Evolutionary conservation across 2,113 vertebrate species (phyloP).

Genomic region (Aleadryas rufinucha): DNA sequence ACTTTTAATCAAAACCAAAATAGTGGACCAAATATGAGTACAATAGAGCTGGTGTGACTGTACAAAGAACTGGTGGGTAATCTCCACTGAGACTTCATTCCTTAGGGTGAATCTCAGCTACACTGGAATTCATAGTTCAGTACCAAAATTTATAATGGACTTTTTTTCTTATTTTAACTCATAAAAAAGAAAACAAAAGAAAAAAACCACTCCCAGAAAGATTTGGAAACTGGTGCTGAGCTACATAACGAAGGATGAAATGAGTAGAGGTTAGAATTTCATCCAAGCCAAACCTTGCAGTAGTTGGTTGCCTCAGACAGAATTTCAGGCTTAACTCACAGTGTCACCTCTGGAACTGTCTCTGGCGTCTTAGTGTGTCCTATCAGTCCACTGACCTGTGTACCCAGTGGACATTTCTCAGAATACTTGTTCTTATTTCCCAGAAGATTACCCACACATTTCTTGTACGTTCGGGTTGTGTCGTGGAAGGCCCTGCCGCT

Average conservation of each 20-base stretch:
- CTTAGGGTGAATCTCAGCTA: background rate
- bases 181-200: background rate
- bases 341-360: background rate
- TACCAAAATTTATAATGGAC: background rate
- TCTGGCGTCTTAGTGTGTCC: background rate
- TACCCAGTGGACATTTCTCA: background rate
- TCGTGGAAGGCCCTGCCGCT: background rate
- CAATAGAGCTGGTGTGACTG: background rate
- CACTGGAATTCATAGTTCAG: background rate
- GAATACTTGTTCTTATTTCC: background rate
- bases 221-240: background rate
- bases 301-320: background rate
- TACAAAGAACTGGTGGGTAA: background rate
- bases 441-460: background rate
- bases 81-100: background rate
- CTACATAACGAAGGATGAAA: background rate
- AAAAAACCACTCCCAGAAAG: background rate
- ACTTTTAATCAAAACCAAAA: slow-evolving; percentile 22
- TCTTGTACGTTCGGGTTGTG: background rate
- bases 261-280: background rate
- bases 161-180: background rate
- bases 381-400: background rate
- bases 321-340: background rate
- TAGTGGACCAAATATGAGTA: background rate
- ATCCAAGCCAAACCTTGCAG: background rate